Evolutionary conservation across 2,797 vertebrate genomes (phyloP), one percentile per base, ranked within the genome.

Genomic region (Oreortyx pictus): DNA sequence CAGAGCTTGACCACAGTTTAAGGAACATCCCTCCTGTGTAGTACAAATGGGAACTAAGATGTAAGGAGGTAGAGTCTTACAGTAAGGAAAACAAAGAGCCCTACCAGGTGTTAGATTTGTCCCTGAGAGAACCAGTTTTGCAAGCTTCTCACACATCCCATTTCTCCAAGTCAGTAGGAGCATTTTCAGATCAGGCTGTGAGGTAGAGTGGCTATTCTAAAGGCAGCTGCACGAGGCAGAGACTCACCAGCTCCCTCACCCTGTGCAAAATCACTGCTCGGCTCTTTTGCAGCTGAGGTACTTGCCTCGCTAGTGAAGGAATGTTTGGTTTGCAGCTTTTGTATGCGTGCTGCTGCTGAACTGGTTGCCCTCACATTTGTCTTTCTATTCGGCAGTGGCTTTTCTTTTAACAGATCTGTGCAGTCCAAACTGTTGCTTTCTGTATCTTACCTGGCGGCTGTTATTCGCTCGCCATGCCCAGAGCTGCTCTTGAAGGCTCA

Each of bases 341-440:
- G 57, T n/a, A 35, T 31, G 6, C 39, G 4, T 17, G 14, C 47
- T 87, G 14, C 47, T 87, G 44, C 52, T 33, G 19, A 52, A 71
- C 49, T 78, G 4, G 22, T 67, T 90, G 60, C 41, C 47, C 39
- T 85, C 41, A 57, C 18, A 24, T 7, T 23, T 56, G 2, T 0
- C 82, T 88, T 80, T 86, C 35, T 33, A 35, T 41, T 65, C 57
- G 67, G 59, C 70, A 65, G 46, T 66, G 82, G 7, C 44, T 9
- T 76, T 95, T 90, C 64, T 88, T 84, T 82, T 39, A 72, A 79
- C 60, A 73, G 44, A 41, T 16, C 29, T 18, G 37, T 14, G 24
- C 25, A 47, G 60, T 50, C 0, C 0, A 75, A 79, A 61, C 78
- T 57, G 49, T 56, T 29, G 20, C 71, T 79, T 89, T 88, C 71